Evolutionary conservation across 1,140 invertebrate species (phyloP), one percentile per base, ranked within the genome.

Genomic region (Zaprionus taronus): DNA sequence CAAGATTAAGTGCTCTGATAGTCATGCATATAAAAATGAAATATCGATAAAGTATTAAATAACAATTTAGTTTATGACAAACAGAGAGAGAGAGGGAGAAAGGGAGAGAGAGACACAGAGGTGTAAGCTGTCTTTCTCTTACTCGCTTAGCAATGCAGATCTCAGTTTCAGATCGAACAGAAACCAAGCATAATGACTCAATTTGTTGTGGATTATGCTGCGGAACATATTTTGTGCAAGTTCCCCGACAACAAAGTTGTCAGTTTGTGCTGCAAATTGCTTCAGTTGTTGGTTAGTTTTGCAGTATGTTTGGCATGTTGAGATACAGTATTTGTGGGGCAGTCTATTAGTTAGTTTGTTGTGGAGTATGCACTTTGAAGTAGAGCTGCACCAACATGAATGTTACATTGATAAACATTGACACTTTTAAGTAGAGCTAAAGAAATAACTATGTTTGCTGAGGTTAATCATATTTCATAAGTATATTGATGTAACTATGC

Each of bases 41-140:
- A 90, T 90, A 91, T 90, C 85, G 85, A 90, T 90, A 83, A 90
- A 91, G 80, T 90, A 90, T 90, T 90, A 90, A 85, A 90, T 90
- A 90, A 90, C 86, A 90, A 82, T 90, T 90, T 91, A 85, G 76
- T 90, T 90, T 90, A 90, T 85, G 85, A 82, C 84, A 58, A 72
- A n/a, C n/a, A n/a, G n/a, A n/a, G 1, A 15, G 36, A 11, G 41
- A 17, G n/a, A 17, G 41, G 0, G 41, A 17, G 41, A 44, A 5
- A n/a, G 41, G 17, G n/a, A 44, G 41, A 44, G 41, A 44, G 15
- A 15, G 41, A n/a, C 1, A n/a, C 6, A 47, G 5, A 47, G 41
- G n/a, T 44, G 7, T 3, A 17, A 47, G 41, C 6, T 17, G 7
- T 7, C 6, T 9, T 17, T 4, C 36, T 14, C 15, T 41, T 34